Evolutionary conservation across 1,140 invertebrate genomes (phyloP), one percentile per base, ranked within the genome.

Genomic region (Drosophila tani): DNA sequence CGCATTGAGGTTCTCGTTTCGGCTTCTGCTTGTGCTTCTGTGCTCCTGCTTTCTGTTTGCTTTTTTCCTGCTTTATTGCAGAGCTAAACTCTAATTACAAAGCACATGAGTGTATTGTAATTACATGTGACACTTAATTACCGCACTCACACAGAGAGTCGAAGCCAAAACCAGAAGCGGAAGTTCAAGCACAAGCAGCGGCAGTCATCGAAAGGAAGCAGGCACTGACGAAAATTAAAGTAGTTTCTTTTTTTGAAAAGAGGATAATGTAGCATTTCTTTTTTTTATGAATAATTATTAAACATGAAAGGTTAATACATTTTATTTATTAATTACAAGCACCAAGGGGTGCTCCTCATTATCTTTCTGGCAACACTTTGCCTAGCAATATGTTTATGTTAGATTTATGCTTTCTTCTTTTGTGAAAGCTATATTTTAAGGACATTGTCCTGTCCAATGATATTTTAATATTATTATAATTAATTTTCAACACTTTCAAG

Each of bases 51-150:
- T 24, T 47, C 49, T 50, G 40, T 41, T 43, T 49, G 38, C 35
- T 46, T 35, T 45, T 15, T 53, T 53, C 67, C 24, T 70, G 63
- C 24, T 68, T 65, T 66, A 65, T 78, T 80, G 78, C 85, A 75
- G 53, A 60, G 83, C 84, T 86, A 81, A 87, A 88, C 76, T 87
- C 84, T 84, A 87, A 88, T 88, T 90, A 90, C 81, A 90, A 84
- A 88, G 81, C 85, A 82, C 82, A 86, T 88, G 88, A 88, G 85
- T 88, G 85, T 88, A 90, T 88, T 88, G 86, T 90, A 88, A 88
- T 88, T 88, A 88, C 85, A 85, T 90, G 85, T 88, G 85, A 88
- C 85, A 88, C 85, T 88, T 88, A 88, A 88, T 88, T 88, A 88
- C 84, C 69, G 69, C 85, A 90, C 77, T 88, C 74, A 79, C 73